A percentile compares a stretch with the other conserved stretches of the same genome.
Conservation (phyloP, 2,797 vertebrate species). For the Limosa lapponica region DNA sequence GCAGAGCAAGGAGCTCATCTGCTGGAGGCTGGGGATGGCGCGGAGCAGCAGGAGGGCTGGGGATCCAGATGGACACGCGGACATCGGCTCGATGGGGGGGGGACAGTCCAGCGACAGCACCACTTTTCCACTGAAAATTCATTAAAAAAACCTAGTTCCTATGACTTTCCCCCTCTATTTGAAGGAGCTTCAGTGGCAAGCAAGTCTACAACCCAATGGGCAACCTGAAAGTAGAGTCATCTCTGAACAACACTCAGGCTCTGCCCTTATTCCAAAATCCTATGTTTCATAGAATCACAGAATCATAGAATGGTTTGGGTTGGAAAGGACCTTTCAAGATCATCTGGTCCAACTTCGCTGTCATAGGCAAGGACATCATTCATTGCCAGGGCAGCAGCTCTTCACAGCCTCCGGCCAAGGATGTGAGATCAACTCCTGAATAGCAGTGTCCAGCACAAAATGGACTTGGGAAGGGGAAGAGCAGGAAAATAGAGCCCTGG, state of each 20-base stretch:
- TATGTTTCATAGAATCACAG: neutral
- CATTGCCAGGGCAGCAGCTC: neutral
- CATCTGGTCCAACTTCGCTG: neutral
- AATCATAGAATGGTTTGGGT: neutral
- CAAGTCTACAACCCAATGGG: accelerated
- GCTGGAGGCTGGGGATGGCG: neutral
- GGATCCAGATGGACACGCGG: neutral
- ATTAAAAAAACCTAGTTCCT: neutral
- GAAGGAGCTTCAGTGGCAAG: neutral
- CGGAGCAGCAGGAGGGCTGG: slow-evolving; percentile 7
- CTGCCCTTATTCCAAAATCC: neutral
- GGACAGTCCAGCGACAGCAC: accelerated
- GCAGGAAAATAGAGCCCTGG: neutral
- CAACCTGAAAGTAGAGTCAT: neutral
- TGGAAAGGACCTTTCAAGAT: neutral
- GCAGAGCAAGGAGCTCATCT: neutral
- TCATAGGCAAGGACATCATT: neutral
- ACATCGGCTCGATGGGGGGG: accelerated
- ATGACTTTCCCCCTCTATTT: neutral
- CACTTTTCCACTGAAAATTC: neutral
- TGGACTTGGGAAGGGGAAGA: neutral
- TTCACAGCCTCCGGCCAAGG: neutral
- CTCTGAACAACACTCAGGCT: neutral
- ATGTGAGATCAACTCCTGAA: neutral
- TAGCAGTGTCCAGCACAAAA: neutral